Base-by-base conservation (phyloP, 2,113 vertebrate species). In the Planiliza haematocheilus region DNA sequence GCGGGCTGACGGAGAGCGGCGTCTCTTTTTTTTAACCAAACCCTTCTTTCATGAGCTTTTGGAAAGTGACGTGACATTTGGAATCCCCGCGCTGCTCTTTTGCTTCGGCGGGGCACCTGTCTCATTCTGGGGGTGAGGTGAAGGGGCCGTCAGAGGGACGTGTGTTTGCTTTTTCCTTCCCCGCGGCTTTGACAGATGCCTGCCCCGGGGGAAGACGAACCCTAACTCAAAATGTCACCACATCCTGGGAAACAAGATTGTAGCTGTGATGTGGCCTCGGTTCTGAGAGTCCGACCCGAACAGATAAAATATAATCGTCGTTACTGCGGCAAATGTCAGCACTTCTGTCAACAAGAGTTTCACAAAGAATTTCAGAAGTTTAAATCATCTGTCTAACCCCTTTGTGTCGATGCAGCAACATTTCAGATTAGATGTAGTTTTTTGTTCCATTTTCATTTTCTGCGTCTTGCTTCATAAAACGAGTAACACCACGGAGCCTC, bases 21-120 rank as follows among this genome's bases (percentile, higher is more conserved):
- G 17, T 75, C 43, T 30, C 46, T 9, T 7, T 14, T 73, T 70
- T 45, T 10, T 74, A 6, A 39, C 43, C 52, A 70, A 66, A 20
- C 52, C 0, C n/a, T 48, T 14, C 11, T 13, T 42, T 14, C 21
- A 20, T 63, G 70, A 69, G 41, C 42, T 70, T 46, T 16, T 57
- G 61, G n/a, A n/a, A 55, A 12, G 41, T 9, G 37, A 30, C 7
- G 41, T 77, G 62, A 78, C 76, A 82, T 82, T 87, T 84, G 49
- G 61, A 58, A 62, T 74, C 41, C 38, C 34, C 8, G 4, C 34
- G 1, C n/a, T 41, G 24, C 56, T 72, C 46, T 60, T 56, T 74
- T 37, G 50, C 18, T 64, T 67, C 21, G 48, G 53, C 16, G 18
- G 58, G 16, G 30, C 51, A 38, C 68, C 59, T 63, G 57, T 70